Percentiles rank a stretch among this genome's conserved stretches.
Conservation (phyloP, 2,113 vertebrate genomes). For the Ptyas mucosa region DNA sequence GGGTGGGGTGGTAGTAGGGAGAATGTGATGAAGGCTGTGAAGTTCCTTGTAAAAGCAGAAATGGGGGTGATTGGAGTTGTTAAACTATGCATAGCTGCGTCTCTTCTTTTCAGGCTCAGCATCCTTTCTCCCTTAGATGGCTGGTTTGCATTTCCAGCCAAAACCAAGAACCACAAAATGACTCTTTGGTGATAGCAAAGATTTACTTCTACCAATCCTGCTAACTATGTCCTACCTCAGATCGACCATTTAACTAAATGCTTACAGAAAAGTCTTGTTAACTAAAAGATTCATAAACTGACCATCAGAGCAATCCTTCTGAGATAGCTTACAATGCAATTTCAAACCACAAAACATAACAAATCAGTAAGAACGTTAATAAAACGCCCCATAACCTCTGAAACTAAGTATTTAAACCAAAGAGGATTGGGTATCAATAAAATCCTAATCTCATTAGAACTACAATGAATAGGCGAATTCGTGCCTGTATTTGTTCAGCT, state of each 20-base stretch:
- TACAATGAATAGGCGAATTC: background rate
- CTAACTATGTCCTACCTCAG: background rate
- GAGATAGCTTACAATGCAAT: background rate
- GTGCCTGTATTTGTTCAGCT: background rate
- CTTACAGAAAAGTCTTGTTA: background rate
- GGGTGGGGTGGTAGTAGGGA: background rate
- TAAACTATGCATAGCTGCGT: background rate
- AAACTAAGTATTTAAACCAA: background rate
- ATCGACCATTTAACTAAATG: background rate
- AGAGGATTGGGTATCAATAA: background rate
- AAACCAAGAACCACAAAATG: background rate
- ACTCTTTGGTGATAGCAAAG: background rate
- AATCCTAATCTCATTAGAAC: background rate
- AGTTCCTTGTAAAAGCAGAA: background rate
- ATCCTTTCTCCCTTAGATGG: background rate
- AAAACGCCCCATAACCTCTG: background rate
- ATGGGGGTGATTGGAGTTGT: background rate
- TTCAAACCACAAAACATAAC: background rate
- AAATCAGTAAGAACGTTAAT: background rate
- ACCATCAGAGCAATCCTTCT: background rate
- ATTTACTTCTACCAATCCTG: background rate
- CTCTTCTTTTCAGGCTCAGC: background rate
- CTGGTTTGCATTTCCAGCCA: background rate
- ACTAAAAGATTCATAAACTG: background rate
- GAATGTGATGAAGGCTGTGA: background rate